A percentile compares a stretch with the other conserved stretches of the same genome.
These are phyloP conservation scores for Tokudaia muenninki DNA, from an alignment of 2,797 vertebrate species.

Conservation along the genomic window DNA sequence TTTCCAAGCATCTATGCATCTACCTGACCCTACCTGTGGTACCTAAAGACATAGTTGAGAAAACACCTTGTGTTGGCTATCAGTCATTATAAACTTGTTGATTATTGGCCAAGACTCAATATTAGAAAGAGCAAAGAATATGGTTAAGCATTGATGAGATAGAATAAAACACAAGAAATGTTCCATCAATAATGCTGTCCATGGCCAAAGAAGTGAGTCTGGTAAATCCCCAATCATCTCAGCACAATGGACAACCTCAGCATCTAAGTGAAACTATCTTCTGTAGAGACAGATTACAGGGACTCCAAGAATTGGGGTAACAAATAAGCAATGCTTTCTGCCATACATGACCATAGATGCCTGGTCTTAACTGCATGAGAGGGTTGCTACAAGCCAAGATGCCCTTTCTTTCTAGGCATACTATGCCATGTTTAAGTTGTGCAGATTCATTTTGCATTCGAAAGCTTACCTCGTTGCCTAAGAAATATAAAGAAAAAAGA, in stretches of 20 bases:
- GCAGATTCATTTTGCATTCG: slow-evolving; percentile 40
- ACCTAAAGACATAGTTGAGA: slow-evolving; percentile 17
- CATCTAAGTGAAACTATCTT: background rate
- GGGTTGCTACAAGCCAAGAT: background rate
- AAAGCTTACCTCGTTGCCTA: slow-evolving; percentile 8
- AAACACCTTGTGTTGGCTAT: background rate
- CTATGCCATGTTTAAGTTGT: slow-evolving; percentile 9
- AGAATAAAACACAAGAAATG: background rate
- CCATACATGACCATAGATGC: background rate
- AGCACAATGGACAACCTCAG: background rate
- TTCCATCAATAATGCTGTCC: background rate
- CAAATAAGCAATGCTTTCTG: background rate
- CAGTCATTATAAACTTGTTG: background rate
- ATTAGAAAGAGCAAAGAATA: background rate
- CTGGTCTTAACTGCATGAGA: background rate
- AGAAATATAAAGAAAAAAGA: slow-evolving; percentile 24
- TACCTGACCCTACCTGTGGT: background rate
- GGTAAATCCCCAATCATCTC: background rate
- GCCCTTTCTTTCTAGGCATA: background rate
- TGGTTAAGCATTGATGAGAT: background rate
- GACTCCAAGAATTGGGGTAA: background rate
- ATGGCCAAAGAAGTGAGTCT: background rate
- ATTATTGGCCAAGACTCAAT: background rate
- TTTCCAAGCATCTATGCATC: background rate
- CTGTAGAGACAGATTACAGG: too few relatives aligned